phyloP scores from a whole-genome alignment of 2,797 vertebrate species.

The Falco berigora region DNA sequence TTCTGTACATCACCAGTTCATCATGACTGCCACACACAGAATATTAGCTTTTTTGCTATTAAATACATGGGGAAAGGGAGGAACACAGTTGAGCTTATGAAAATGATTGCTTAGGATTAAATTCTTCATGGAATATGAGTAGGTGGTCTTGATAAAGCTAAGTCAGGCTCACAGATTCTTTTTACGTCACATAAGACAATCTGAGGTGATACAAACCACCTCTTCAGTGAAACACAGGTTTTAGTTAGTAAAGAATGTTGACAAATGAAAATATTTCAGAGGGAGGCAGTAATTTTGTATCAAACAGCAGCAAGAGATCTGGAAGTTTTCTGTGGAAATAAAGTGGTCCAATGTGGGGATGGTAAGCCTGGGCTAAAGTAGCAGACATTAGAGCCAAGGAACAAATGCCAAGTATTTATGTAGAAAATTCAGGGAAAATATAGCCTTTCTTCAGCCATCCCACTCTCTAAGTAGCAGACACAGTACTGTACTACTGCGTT shows the following conservation, averaged over 20 bases:
- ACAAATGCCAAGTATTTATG: constrained; percentile 14
- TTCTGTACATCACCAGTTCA: neutral
- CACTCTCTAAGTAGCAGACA: neutral
- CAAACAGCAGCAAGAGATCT: neutral
- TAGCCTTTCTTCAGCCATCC: constrained; percentile 18
- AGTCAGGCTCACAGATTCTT: neutral
- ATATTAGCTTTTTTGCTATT: neutral
- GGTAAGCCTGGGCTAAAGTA: neutral
- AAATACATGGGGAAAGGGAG: neutral
- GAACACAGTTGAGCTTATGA: neutral
- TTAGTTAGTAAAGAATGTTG: neutral
- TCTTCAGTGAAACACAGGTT: neutral
- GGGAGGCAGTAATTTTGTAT: neutral
- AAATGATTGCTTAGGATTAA: neutral
- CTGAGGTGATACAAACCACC: neutral
- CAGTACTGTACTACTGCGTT: neutral
- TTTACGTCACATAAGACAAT: neutral
- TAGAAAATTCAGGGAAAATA: neutral
- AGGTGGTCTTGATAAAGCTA: neutral
- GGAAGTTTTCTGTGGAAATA: constrained; percentile 17
- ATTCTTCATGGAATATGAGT: neutral
- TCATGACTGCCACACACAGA: neutral
- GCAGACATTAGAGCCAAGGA: neutral
- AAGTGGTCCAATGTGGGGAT: neutral
- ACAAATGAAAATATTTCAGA: neutral